Evolutionary conservation across 2,113 vertebrate species (phyloP).

Genomic region (Xenotilapia longispinis): DNA sequence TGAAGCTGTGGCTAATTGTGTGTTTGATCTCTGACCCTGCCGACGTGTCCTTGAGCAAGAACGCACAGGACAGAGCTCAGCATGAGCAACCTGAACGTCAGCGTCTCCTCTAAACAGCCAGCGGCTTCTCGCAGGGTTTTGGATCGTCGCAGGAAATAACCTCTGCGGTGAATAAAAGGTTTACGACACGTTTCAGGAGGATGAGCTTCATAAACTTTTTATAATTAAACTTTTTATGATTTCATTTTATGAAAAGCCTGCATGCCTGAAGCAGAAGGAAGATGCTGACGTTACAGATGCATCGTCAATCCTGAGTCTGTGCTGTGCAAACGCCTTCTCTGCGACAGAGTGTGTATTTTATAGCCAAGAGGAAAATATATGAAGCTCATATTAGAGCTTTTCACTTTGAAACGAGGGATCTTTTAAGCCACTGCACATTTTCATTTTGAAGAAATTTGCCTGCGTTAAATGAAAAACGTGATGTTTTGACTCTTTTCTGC

Average conservation of each 20-base stretch:
- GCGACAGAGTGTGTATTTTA: fast-evolving
- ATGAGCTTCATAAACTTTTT: background rate
- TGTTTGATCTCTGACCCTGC: background rate
- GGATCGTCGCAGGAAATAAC: background rate
- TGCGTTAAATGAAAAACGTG: background rate
- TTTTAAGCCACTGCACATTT: background rate
- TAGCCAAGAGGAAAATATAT: background rate
- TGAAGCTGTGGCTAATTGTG: background rate
- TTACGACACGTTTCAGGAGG: background rate
- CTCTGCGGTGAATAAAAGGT: background rate
- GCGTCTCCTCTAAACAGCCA: background rate
- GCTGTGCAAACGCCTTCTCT: background rate
- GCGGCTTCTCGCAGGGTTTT: background rate
- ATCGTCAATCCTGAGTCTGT: background rate
- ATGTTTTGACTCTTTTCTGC: background rate
- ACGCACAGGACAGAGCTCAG: background rate
- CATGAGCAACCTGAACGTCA: background rate
- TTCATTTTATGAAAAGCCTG: background rate
- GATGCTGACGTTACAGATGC: background rate
- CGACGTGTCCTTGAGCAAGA: background rate
- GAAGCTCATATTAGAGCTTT: background rate
- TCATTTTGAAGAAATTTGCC: background rate
- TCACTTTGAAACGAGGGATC: background rate
- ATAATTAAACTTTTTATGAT: background rate
- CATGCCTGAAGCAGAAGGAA: background rate